Evolutionary conservation across 2,113 vertebrate genomes (phyloP).

Genomic region (Galeopterus variegatus): DNA sequence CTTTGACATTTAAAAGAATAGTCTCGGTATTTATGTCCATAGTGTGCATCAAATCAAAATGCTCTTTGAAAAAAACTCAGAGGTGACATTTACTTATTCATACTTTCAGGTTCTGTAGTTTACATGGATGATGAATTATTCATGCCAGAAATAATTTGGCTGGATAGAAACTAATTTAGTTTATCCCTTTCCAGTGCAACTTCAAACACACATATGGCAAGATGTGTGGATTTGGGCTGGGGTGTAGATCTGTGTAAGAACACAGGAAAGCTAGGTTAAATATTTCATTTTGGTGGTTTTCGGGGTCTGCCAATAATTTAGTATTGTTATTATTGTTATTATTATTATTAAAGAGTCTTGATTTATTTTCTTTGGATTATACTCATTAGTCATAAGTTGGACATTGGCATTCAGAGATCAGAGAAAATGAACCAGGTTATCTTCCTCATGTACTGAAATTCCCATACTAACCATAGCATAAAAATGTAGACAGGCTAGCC

Average conservation of each 20-base stretch:
- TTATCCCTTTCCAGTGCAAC: slow-evolving; percentile 21
- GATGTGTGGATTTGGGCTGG: rapidly evolving
- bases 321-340: background rate
- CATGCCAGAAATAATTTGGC: slow-evolving; percentile 79
- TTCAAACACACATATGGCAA: slow-evolving; percentile 12
- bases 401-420: background rate
- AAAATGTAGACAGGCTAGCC: background rate
- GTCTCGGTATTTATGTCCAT: slow-evolving; percentile 65
- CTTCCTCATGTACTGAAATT: too few relatives aligned
- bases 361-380: background rate
- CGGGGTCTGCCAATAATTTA: background rate
- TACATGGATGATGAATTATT: slow-evolving; percentile 75
- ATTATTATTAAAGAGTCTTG: background rate
- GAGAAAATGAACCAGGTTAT: background rate
- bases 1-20: slow-evolving; percentile 84
- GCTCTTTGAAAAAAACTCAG: slow-evolving; percentile 77
- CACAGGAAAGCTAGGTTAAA: too few relatives aligned
- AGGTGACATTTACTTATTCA: slow-evolving; percentile 84
- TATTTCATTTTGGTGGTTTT: background rate
- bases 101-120: slow-evolving; percentile 71
- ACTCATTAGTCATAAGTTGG: background rate
- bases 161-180: slow-evolving; percentile 79
- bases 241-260: too few relatives aligned
- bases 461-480: background rate
- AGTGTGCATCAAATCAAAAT: slow-evolving; percentile 61